A percentile compares a stretch with the other conserved stretches of the same genome.
Conservation (phyloP, 2,797 vertebrate genomes). For the Enteromius fasciolatus region DNA sequence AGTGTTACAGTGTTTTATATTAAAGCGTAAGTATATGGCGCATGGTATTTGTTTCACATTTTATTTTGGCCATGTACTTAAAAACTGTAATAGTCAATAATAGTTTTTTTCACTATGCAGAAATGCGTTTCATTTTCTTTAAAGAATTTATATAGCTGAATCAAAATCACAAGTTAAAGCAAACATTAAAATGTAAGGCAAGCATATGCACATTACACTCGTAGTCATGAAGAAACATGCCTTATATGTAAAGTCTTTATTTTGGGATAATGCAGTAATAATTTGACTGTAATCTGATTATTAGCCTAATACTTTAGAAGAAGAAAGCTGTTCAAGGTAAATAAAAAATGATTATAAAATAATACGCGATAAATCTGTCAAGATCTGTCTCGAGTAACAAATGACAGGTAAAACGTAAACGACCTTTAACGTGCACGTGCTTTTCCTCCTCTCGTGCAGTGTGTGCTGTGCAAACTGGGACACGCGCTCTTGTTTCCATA, state of each 20-base stretch:
- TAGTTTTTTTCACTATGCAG: neutral
- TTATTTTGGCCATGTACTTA: neutral
- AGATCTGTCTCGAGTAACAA: neutral
- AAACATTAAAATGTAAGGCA: neutral
- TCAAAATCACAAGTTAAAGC: neutral
- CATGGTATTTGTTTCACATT: neutral
- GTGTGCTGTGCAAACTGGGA: conserved; percentile 51
- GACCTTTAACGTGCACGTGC: conserved; percentile 9
- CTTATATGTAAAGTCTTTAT: neutral
- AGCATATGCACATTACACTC: neutral
- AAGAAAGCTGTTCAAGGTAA: neutral
- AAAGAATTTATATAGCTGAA: neutral
- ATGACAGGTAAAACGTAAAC: neutral
- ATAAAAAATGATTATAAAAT: neutral
- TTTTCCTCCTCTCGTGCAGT: neutral
- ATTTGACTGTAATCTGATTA: neutral
- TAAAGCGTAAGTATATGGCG: neutral
- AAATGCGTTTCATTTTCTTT: neutral
- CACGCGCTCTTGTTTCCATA: conserved; percentile 74
- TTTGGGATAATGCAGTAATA: neutral
- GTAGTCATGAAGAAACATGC: neutral
- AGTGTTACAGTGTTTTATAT: neutral
- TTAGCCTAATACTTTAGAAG: neutral
- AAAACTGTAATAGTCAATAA: too few species aligned
- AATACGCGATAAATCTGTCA: neutral